Evolutionary conservation across 2,797 vertebrate species (phyloP).

Genomic region (Sarcophilus harrisii): DNA sequence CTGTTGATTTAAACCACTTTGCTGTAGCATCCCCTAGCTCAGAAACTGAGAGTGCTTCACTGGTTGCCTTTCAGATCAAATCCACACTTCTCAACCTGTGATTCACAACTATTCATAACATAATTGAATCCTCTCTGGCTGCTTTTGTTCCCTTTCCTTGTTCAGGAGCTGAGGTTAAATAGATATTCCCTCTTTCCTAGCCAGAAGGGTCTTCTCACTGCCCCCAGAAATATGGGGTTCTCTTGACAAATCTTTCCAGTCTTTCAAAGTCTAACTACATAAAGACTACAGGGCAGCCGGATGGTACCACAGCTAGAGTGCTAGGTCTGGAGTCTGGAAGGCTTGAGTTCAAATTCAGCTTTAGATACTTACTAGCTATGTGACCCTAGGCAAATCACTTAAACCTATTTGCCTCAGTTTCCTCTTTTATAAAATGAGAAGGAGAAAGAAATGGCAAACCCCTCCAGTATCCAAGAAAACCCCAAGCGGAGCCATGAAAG

Average conservation of each 20-base stretch:
- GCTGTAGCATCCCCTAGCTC: not conserved
- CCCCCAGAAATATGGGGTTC: not conserved
- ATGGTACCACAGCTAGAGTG: not conserved
- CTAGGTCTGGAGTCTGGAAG: not conserved
- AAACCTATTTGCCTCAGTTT: not conserved
- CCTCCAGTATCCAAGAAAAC: not conserved
- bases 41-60: not conserved
- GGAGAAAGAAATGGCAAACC: not conserved
- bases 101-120: not conserved
- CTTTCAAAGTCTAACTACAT: not conserved
- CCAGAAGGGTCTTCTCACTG: not conserved
- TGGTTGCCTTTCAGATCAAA: not conserved
- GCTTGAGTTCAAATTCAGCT: not conserved
- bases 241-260: not conserved
- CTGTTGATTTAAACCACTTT: not conserved
- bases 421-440: not conserved
- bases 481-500: not conserved
- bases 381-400: not conserved
- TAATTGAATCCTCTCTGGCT: not conserved
- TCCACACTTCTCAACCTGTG: not conserved
- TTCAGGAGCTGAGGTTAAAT: not conserved
- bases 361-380: not conserved
- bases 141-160: not conserved
- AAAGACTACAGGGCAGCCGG: not conserved
- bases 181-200: not conserved